A percentile compares a stretch with the other conserved stretches of the same genome.
Evolutionary conservation across 1,140 invertebrate species (phyloP).

Genomic region (Pissodes strobi): DNA sequence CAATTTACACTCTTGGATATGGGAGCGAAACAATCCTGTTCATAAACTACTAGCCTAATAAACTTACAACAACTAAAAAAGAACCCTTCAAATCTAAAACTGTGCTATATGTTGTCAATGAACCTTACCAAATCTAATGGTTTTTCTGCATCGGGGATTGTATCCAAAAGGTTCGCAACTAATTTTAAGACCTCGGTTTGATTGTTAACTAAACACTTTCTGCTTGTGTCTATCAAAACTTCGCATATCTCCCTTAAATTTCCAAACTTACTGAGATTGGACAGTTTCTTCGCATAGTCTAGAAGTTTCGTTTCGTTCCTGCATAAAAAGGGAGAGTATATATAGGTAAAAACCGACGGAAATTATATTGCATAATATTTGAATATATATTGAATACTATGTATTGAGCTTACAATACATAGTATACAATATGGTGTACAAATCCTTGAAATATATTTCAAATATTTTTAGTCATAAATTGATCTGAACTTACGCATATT

Average conservation of each 20-base stretch:
- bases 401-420: too few relatives aligned
- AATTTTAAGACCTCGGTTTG: conserved; percentile 18
- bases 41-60: too few relatives aligned
- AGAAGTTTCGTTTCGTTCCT: conserved; percentile 38
- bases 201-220: conserved; percentile 12
- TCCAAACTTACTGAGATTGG: conserved; percentile 15
- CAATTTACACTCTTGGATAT: too few relatives aligned
- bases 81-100: too few relatives aligned
- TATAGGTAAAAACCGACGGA: conserved; percentile 24
- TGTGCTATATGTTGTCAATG: not conserved
- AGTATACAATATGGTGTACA: too few relatives aligned
- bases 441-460: too few relatives aligned
- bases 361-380: conserved; percentile 3
- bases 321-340: too few relatives aligned
- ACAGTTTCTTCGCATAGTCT: conserved; percentile 45
- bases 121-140: conserved; percentile 5
- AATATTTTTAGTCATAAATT: too few relatives aligned
- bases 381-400: too few relatives aligned
- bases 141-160: not conserved
- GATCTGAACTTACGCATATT: too few relatives aligned
- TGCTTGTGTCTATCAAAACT: not conserved
- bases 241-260: conserved; percentile 23
- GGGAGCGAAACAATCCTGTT: too few relatives aligned
- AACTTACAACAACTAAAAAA: too few relatives aligned
- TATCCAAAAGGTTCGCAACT: conserved; percentile 4